A percentile compares a stretch with the other conserved stretches of the same genome.
Evolutionary conservation across 2,797 vertebrate genomes (phyloP).

Genomic region (Linurgus olivaceus): DNA sequence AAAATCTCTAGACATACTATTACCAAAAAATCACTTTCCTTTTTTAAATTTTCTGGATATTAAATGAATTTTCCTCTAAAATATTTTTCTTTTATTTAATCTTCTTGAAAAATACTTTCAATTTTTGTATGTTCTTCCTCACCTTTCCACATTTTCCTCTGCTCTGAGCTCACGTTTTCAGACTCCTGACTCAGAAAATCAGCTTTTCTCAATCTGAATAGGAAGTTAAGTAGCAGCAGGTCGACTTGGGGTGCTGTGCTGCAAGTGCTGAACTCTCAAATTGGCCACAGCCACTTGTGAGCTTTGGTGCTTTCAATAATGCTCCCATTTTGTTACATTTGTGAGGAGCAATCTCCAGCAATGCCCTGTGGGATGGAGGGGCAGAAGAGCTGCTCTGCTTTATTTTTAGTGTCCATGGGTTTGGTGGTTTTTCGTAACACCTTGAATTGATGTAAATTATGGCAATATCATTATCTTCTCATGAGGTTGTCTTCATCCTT

Average conservation of each 20-base stretch:
- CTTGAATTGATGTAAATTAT: not conserved
- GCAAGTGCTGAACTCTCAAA: not conserved
- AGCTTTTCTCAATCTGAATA: not conserved
- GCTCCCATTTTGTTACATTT: not conserved
- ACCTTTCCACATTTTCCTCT: not conserved
- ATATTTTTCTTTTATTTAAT: not conserved
- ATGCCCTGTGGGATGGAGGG: fast-evolving
- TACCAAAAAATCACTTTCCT: not conserved
- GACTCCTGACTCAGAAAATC: not conserved
- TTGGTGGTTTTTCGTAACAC: not conserved
- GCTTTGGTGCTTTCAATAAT: not conserved
- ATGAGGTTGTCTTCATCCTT: not conserved
- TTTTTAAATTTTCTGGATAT: not conserved
- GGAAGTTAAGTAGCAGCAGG: not conserved
- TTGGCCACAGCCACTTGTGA: not conserved
- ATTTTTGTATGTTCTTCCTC: not conserved
- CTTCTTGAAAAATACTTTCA: not conserved
- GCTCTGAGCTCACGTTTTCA: not conserved
- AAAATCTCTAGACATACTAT: not conserved
- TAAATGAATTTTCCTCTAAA: not conserved
- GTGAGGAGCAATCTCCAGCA: not conserved
- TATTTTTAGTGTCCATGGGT: not conserved
- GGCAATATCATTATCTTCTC: not conserved
- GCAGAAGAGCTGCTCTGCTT: not conserved
- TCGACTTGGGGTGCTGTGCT: fast-evolving